phyloP scores from a whole-genome alignment of 37 sponge, comb jelly and placozoan species.

The Halisarca cf. caerulea region DNA sequence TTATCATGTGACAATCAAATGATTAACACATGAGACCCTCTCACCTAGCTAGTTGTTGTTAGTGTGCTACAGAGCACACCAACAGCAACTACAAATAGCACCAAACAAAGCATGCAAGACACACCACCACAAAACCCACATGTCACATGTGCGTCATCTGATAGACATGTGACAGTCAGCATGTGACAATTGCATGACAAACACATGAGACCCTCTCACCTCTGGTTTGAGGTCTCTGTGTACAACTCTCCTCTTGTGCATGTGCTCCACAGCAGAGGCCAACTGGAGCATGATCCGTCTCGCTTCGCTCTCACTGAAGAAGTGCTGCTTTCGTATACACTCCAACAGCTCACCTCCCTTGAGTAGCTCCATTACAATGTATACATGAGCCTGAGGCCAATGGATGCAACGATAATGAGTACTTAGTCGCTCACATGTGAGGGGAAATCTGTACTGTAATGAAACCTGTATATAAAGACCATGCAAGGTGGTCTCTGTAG shows the following conservation, averaged over 20 bases:
- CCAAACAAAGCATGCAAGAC: no score
- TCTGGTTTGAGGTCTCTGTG: conserved; percentile 97
- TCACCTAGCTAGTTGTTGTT: no score
- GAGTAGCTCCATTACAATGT: conserved; percentile 90
- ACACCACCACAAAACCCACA: no score
- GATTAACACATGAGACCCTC: no score
- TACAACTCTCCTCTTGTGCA: conserved; percentile 88
- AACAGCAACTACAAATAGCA: no score
- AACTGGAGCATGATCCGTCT: conserved; percentile 82
- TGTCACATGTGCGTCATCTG: not conserved
- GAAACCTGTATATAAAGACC: no score
- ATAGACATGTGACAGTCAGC: not conserved
- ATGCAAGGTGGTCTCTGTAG: no score
- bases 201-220: conserved; percentile 42
- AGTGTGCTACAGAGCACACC: no score
- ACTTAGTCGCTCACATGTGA: no score
- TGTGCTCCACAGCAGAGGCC: conserved; percentile 78
- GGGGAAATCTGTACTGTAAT: not conserved
- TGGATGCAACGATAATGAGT: no score
- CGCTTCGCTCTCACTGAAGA: conserved; percentile 88
- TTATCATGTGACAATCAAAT: not conserved
- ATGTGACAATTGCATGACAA: not conserved
- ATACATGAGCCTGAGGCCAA: conserved; percentile 82
- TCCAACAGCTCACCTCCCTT: conserved; percentile 91
- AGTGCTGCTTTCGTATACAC: conserved; percentile 65